Conservation (phyloP, 2,113 vertebrate species). For the Gopherus flavomarginatus region DNA sequence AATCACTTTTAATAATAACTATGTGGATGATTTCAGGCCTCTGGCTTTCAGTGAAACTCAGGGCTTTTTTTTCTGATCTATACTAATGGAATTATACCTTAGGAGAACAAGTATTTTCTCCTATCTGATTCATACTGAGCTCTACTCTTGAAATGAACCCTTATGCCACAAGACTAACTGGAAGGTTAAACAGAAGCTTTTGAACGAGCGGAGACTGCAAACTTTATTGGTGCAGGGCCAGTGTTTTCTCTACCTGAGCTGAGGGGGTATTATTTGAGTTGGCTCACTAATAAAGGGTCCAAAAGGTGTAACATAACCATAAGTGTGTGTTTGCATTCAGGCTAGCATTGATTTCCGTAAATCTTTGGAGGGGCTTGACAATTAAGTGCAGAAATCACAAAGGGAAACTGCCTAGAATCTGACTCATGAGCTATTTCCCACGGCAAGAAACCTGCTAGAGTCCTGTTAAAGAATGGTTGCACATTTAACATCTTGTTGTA, state of each 20-base stretch:
- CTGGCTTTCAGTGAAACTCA: background rate
- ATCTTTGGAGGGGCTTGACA: background rate
- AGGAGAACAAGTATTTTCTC: slow-evolving; percentile 38
- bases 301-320: background rate
- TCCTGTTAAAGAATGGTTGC: slow-evolving; percentile 30
- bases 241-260: background rate
- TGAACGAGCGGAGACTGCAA: background rate
- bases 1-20: background rate
- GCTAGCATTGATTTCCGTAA: background rate
- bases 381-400: background rate
- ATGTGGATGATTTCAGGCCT: background rate
- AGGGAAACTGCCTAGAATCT: background rate
- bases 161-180: slow-evolving; percentile 14
- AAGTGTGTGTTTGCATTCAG: background rate
- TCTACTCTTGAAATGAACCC: background rate
- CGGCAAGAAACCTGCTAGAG: slow-evolving; percentile 2
- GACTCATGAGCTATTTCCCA: slow-evolving; percentile 29
- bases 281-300: background rate
- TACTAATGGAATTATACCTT: slow-evolving; percentile 9
- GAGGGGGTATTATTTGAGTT: background rate
- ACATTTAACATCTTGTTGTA: slow-evolving; percentile 21
- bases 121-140: slow-evolving; percentile 5
- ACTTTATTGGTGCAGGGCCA: background rate
- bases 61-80: background rate
- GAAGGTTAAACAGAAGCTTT: slow-evolving; percentile 12